Conservation (phyloP, 1,140 invertebrate genomes). For the Lepidurus couesii region DNA sequence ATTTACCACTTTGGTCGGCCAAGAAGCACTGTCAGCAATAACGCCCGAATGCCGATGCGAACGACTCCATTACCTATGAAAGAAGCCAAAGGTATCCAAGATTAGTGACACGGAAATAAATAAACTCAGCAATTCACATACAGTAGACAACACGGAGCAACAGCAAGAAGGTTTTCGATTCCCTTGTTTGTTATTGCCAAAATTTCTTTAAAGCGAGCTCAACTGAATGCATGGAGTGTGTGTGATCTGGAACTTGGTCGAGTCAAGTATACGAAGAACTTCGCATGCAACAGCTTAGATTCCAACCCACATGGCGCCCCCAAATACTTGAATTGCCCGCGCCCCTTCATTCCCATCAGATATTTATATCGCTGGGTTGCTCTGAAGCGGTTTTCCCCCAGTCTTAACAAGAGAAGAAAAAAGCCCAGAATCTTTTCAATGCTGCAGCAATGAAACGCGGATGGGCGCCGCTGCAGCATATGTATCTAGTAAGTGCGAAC, state of each 20-base stretch:
- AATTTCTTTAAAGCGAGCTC: neutral
- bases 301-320: constrained; percentile 7
- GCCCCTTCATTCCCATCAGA: constrained; percentile 17
- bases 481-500: neutral
- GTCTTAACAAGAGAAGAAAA: neutral
- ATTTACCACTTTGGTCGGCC: neutral
- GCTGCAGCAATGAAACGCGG: too few species aligned
- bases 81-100: neutral
- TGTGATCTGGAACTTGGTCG: neutral
- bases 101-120: neutral
- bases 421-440: too few species aligned
- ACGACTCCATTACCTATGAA: neutral
- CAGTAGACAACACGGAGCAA: too few species aligned
- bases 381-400: neutral
- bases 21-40: neutral
- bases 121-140: too few species aligned
- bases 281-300: constrained; percentile 21
- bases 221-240: constrained; percentile 5
- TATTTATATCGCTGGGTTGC: neutral
- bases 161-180: too few species aligned
- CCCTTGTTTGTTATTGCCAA: neutral
- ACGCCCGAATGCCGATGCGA: neutral
- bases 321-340: constrained; percentile 19
- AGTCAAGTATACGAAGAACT: constrained; percentile 1
- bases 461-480: neutral